Conservation (phyloP, 2,888 invertebrate species). For the Stenoptilia bipunctidactyla region DNA sequence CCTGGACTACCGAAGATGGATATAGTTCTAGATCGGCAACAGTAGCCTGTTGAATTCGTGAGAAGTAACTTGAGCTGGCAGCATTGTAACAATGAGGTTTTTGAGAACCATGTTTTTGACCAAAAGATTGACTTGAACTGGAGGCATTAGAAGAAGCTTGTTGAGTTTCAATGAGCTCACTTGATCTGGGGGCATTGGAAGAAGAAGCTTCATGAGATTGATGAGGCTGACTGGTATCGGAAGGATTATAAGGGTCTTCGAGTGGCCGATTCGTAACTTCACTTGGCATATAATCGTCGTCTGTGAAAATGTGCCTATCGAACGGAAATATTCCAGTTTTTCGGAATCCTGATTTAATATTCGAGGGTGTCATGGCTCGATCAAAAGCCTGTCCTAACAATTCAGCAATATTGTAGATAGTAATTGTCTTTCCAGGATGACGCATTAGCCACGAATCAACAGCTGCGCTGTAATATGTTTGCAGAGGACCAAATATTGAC, state of each 20-base stretch:
- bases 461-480: constrained; percentile 23
- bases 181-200: constrained; percentile 2
- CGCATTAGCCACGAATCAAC: constrained; percentile 25
- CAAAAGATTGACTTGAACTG: constrained; percentile 5
- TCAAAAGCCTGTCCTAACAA: constrained; percentile 19
- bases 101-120: no score
- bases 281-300: constrained; percentile 21
- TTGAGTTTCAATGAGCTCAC: constrained; percentile 4
- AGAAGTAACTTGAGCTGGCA: constrained; percentile 4
- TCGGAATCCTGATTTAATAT: constrained; percentile 27
- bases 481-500: constrained; percentile 29
- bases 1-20: constrained; percentile 3
- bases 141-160: constrained; percentile 5
- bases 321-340: constrained; percentile 27
- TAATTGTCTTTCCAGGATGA: constrained; percentile 28
- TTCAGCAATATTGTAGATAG: constrained; percentile 29
- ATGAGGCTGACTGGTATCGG: not conserved
- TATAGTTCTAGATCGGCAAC: constrained; percentile 4
- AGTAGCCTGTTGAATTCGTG: constrained; percentile 4
- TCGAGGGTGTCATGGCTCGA: constrained; percentile 24
- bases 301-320: constrained; percentile 23
- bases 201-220: not conserved
- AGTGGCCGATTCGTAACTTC: constrained; percentile 16
- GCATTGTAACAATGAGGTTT: constrained; percentile 4
- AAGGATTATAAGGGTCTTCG: not conserved